Evolutionary conservation across 2,113 vertebrate genomes (phyloP), one percentile per base, ranked within the genome.

Genomic region (Cyprinodon brontotheroides): DNA sequence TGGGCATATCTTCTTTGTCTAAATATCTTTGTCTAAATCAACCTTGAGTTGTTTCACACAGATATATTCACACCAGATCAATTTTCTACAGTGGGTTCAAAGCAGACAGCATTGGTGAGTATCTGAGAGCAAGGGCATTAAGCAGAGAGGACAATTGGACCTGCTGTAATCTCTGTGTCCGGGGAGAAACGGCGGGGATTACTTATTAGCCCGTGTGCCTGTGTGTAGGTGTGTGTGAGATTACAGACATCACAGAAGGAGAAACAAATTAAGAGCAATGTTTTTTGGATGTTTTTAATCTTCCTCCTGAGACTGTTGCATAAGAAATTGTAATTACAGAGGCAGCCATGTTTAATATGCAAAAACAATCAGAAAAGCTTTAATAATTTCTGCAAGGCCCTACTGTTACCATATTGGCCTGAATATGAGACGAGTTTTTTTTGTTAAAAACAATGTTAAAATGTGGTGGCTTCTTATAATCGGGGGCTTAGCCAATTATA

Each of bases 101-200:
- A 76, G 37, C 39, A 78, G 75, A 71, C 84, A 65, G 66, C 71
- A 61, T 37, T 61, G 70, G 79, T 70, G 75, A 79, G 74, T 65
- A 78, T 74, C 61, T 57, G 9, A 65, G 80, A 77, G 65, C 89
- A 88, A 85, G 80, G 80, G 53, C 76, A 66, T 81, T 84, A 83
- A 73, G 79, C 72, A 66, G 64, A 78, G 75, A 89, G 84, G 84
- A 91, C 83, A 86, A 85, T 76, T 83, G 77, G 78, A 82, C 67
- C 65, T 70, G 77, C 74, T 85, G 80, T 88, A 89, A 91, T 91
- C 84, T 87, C 75, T 78, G 75, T 83, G 86, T 86, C 72, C 80
- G 71, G 72, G 71, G 71, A 67, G 73, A 83, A 71, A 85, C 80
- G 62, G 72, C 85, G 86, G 84, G 80, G 84, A 89, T 89, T 91